Percentiles rank a stretch among this genome's conserved stretches.
Conservation (phyloP, 2,888 invertebrate species). For the Tromatobia lineatoria region DNA sequence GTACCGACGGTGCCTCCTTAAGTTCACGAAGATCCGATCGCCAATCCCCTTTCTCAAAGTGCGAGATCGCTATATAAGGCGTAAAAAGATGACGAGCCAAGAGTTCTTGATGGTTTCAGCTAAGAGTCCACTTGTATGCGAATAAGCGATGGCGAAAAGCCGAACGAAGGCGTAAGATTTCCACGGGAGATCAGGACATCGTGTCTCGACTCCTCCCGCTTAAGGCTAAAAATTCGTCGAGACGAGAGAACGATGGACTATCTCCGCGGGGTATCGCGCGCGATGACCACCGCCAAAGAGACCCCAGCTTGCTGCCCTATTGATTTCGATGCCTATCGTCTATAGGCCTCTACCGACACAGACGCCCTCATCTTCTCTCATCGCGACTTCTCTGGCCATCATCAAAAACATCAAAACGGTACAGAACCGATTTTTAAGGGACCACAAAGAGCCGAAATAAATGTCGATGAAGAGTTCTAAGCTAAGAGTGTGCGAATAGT, state of each 20-base stretch:
- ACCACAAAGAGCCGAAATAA: background rate
- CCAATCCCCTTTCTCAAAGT: constrained; percentile 13
- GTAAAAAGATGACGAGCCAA: constrained; percentile 51
- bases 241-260: constrained; percentile 54
- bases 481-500: no score
- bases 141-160: constrained; percentile 56
- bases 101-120: constrained; percentile 46
- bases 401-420: background rate
- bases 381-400: constrained; percentile 48
- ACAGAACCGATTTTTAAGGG: constrained; percentile 13
- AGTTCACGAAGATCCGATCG: constrained; percentile 57
- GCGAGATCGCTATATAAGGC: constrained; percentile 6
- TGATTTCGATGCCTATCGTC: constrained; percentile 70
- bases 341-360: constrained; percentile 54
- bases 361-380: constrained; percentile 37
- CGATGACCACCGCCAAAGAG: constrained; percentile 72
- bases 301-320: constrained; percentile 59
- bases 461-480: background rate
- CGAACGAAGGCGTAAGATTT: constrained; percentile 69
- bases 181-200: constrained; percentile 63
- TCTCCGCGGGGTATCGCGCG: constrained; percentile 67
- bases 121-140: background rate
- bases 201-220: constrained; percentile 66
- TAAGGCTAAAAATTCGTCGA: constrained; percentile 54
- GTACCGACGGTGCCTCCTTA: no score